A percentile compares a stretch with the other conserved stretches of the same genome.
phyloP scores from a whole-genome alignment of 37 sponge, comb jelly and placozoan species.

The Crambe crambe region DNA sequence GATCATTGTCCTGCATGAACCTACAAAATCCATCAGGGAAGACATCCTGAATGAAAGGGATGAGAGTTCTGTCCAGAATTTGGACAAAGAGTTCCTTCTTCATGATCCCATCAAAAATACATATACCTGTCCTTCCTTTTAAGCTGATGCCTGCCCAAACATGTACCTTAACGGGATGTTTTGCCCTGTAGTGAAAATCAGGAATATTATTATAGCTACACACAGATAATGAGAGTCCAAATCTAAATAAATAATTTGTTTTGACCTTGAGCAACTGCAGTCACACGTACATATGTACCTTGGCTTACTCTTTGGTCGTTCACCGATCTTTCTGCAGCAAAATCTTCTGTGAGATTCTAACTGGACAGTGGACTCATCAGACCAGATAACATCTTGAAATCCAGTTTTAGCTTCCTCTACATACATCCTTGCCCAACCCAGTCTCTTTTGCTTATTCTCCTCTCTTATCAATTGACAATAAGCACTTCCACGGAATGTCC shows the following conservation, averaged over 20 bases:
- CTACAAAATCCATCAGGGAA: slow-evolving; percentile 7
- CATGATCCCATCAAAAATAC: slow-evolving; percentile 54
- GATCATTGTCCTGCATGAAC: slow-evolving; percentile 52
- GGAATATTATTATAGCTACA: background rate
- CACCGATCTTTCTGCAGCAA: background rate
- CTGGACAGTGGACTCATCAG: background rate
- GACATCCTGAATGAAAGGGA: slow-evolving; percentile 22
- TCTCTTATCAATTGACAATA: no score
- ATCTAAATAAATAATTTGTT: no score
- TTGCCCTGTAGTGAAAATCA: slow-evolving; percentile 1
- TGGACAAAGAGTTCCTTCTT: slow-evolving; percentile 6
- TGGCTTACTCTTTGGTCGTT: background rate
- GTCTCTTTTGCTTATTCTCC: background rate
- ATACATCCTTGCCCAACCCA: background rate
- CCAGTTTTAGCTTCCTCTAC: background rate
- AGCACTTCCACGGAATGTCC: no score
- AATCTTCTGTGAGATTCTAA: background rate
- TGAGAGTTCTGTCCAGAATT: slow-evolving; percentile 15
- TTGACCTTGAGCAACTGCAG: background rate
- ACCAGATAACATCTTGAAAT: background rate
- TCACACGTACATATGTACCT: background rate
- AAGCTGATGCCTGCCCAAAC: slow-evolving; percentile 44
- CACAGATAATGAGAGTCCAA: no score
- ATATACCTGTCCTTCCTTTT: slow-evolving; percentile 29
- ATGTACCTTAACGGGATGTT: slow-evolving; percentile 55